Evolutionary conservation across 1,140 invertebrate species (phyloP).

Genomic region (Lutraria rhynchaena): DNA sequence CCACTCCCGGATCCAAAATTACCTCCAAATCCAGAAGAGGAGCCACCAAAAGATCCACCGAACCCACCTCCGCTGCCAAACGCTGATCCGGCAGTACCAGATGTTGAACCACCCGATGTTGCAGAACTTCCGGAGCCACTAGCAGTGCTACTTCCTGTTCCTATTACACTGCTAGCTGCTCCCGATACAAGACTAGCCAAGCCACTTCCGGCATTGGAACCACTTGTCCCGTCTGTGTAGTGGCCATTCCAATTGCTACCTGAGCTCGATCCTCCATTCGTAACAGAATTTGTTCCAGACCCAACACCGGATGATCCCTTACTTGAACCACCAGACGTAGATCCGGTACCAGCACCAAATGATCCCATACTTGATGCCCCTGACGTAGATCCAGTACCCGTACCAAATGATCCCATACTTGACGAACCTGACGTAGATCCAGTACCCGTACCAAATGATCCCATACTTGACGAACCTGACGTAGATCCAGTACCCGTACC

Average conservation of each 20-base stretch:
- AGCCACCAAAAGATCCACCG: slow-evolving; percentile 37
- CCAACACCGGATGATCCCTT: no score
- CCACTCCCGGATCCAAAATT: slow-evolving; percentile 6
- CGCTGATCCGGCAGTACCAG: slow-evolving; percentile 24
- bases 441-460: not conserved
- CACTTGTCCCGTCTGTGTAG: slow-evolving; percentile 27
- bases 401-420: not conserved
- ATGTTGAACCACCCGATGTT: slow-evolving; percentile 10
- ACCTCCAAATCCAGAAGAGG: slow-evolving; percentile 16
- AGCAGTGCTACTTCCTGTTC: not conserved
- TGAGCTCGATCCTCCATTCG: no score
- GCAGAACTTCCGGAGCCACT: not conserved
- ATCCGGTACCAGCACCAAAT: not conserved
- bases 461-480: not conserved
- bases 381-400: not conserved
- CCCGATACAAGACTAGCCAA: slow-evolving; percentile 13
- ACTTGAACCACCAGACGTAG: not conserved
- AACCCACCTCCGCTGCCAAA: slow-evolving; percentile 25
- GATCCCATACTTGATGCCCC: not conserved
- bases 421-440: not conserved
- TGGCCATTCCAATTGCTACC: slow-evolving; percentile 52
- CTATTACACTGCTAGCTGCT: not conserved
- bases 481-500: not conserved
- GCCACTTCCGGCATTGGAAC: not conserved
- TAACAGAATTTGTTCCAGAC: no score